phyloP scores from a whole-genome alignment of 2,113 vertebrate species.

The Regulus satrapa region DNA sequence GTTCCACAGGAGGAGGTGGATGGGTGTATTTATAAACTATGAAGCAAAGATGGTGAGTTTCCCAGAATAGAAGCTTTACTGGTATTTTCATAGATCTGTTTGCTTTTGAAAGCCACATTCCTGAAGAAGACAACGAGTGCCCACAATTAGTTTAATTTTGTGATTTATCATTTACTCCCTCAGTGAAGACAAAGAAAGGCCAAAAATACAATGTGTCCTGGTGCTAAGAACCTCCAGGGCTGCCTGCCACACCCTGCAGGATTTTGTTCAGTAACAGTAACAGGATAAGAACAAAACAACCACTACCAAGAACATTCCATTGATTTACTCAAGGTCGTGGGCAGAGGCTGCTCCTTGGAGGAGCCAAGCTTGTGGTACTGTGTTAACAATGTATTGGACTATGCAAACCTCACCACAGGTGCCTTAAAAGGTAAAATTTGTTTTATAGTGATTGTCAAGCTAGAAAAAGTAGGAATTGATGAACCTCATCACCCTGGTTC shows the following conservation, averaged over 20 bases:
- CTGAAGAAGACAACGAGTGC: fast-evolving
- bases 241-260: neutral
- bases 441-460: neutral
- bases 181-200: neutral
- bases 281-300: neutral
- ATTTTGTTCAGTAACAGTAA: neutral
- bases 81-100: neutral
- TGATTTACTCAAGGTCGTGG: neutral
- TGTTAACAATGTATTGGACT: neutral
- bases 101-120: neutral
- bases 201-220: neutral
- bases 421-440: neutral
- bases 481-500: neutral
- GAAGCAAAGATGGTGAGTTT: neutral
- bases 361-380: neutral
- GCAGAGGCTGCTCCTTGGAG: neutral
- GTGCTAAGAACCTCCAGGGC: neutral
- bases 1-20: neutral
- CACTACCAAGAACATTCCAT: neutral
- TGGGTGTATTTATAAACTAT: neutral
- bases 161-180: neutral
- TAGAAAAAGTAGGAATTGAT: neutral
- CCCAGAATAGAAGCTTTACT: neutral
- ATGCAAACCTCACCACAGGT: neutral
- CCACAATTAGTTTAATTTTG: neutral